Base-by-base conservation (phyloP, 92 coral and sea anemone genomes). In the Zoanthus solanderi region DNA sequence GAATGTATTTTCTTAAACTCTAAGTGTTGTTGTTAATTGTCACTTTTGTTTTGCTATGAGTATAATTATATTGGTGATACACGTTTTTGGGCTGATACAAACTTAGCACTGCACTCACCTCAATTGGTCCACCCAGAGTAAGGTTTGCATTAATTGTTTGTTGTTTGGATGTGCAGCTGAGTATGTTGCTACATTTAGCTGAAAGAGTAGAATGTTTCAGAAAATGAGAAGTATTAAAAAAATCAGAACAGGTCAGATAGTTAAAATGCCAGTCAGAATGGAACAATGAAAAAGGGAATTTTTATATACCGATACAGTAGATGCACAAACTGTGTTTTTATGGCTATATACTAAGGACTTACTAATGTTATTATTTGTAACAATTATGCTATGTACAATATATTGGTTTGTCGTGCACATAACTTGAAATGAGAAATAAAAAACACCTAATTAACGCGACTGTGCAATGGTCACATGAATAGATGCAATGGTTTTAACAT, bases 111-210 rank as follows among this genome's bases (percentile, higher is more conserved):
- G 45, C 28, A 68, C 74, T 68, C 23, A 68, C 74, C 74, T 68
- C 74, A 10, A 18, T 68, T 13, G 74, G 74, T 10, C 23, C 74
- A 68, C 74, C 74, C 74, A 68, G 37, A 29, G 74, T 68, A 16
- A 68, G 37, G 74, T 29, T 68, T 68, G 74, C 74, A 68, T 68
- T 68, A 11, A 68, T 68, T 12, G 74, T 68, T 34, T 68, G 74
- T 16, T 68, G 74, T 68, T 68, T 68, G 23, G 74, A 68, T 16
- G 74, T 68, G 74, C 74, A 68, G 74, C 74, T 68, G 11, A 68
- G 74, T 29, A 68, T 68, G 42, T 68, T 68, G 74, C 74, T 68
- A 68, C 15, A 1, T 68, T 68, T 12, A 8, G 74, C 74, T 68
- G 74, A 68, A 68, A 68, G 45, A 68, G 74, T 15, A 11, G 13